Evolutionary conservation across 2,797 vertebrate species (phyloP).

Genomic region (Onychomys arenicola): DNA sequence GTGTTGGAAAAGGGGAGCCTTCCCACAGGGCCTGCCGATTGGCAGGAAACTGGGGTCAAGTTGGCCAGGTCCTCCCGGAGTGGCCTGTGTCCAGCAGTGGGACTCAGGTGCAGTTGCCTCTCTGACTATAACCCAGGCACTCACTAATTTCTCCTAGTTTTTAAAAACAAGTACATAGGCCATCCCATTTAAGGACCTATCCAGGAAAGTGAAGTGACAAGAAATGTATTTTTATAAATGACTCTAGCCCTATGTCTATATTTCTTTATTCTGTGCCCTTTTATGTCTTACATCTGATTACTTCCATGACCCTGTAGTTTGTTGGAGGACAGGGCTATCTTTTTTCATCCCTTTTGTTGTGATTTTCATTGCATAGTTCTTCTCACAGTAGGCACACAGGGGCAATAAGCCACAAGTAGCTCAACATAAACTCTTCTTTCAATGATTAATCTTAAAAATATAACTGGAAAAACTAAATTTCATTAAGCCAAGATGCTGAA

Average conservation of each 20-base stretch:
- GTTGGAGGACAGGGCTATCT: neutral
- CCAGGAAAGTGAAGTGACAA: neutral
- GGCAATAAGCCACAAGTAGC: neutral
- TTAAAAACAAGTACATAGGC: neutral
- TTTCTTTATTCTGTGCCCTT: no score
- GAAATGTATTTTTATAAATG: neutral
- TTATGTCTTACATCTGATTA: neutral
- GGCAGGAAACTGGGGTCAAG: no score
- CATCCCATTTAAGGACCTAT: neutral
- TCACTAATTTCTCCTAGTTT: neutral
- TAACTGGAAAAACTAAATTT: neutral
- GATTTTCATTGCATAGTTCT: neutral
- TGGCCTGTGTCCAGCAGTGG: no score
- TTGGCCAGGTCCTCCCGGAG: no score
- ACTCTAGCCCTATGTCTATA: neutral
- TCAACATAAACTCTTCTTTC: slow-evolving; percentile 25
- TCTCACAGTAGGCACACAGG: neutral
- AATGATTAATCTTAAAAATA: slow-evolving; percentile 25
- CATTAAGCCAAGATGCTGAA: slow-evolving; percentile 25
- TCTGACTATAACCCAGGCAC: no score
- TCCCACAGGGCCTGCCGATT: no score
- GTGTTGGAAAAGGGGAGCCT: no score
- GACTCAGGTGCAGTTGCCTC: no score
- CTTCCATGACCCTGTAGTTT: neutral
- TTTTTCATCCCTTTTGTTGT: neutral